Evolutionary conservation across 2,113 vertebrate genomes (phyloP), one percentile per base, ranked within the genome.

Genomic region (Coptodon bakossiorum): DNA sequence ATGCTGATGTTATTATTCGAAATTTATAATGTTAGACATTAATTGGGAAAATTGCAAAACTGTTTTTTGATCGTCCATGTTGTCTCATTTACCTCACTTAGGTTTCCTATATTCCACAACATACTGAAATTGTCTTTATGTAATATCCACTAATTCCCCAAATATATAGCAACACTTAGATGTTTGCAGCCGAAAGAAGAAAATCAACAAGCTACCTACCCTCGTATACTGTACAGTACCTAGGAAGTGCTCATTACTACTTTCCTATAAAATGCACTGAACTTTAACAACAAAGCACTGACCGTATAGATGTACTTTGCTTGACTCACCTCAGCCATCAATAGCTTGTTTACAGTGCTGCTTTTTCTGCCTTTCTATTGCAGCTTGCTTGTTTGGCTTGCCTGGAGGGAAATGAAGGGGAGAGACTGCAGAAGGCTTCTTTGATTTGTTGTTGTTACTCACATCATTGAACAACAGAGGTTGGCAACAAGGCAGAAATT

Each of bases 371-470:
- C 82, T 86, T 88, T 86, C 84, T 73, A 31, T 76, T 88, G 82
- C 73, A 88, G 19, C 85, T 87, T 88, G 50, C 66, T 81, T 87
- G 84, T 81, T 83, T 53, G 61, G 52, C 27, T 81, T 73, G 87
- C 73, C 89, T 80, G 54, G 27, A 80, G 92, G 93, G 84, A 91
- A 91, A 93, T 90, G 82, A 88, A 90, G 54, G 43, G 81, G 56
- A 83, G 86, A 87, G 66, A 31, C 17, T n/a, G 53, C 19, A 84
- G 40, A 87, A 59, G 59, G 53, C 43, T 45, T 73, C 54, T 68
- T 89, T 90, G 90, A 92, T 93, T 91, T 94, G 84, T 84, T 90
- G 86, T 87, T 90, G 38, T 90, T 89, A 54, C 71, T 89, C 90
- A 89, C 66, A 80, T 86, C 84, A 40, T 48, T 90, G 84, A 88